Base-by-base conservation (phyloP, 2,113 vertebrate genomes). In the Chrysochloris asiatica region DNA sequence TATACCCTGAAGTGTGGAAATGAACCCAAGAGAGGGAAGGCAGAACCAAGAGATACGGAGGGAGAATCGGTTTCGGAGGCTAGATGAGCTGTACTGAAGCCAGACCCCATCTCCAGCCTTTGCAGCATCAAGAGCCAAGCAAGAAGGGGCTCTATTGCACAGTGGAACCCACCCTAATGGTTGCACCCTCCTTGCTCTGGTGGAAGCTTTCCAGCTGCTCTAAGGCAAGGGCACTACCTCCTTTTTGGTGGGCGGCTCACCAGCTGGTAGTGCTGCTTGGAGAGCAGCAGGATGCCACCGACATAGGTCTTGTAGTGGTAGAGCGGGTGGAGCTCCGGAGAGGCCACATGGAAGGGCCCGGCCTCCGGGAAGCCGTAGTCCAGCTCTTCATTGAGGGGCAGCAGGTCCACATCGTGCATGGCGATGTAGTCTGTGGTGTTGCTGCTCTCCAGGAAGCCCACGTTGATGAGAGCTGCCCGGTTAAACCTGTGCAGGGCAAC, bases 301-400 rank as follows among this genome's bases (percentile, higher is more conserved):
- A 99, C 99, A 0, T 99, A 99, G 63, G 99, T 99, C 97, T 99
- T 98, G 97, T 99, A 99, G 96, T 99, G 99, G 96, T 99, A 99
- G 78, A 99, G 98, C 0, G 99, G 99, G 97, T 99, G 99, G 85
- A 99, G 98, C 81, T 99, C 99, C 0, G 99, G 99, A 0, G 99
- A 99, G 8, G 99, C 99, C 95, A 99, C 98, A 0, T 99, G 99
- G 97, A 99, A 99, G 3, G 99, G 99, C 1, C 99, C 99, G 1
- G 98, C 97, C 80, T 97, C 98, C 0, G 99, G 99, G 96, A 99
- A 99, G 48, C 99, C 93, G 2, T 99, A 99, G 96, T 99, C 98
- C 96, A 99, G 98, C 71, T 98, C 98, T 17, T 99, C 98, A 0
- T 99, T 99, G 86, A 98, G 98, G 5, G 99, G 99, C 89, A 99